Evolutionary conservation across 2,888 invertebrate species (phyloP), one percentile per base, ranked within the genome.

Genomic region (Pandemis cinnamomeana): DNA sequence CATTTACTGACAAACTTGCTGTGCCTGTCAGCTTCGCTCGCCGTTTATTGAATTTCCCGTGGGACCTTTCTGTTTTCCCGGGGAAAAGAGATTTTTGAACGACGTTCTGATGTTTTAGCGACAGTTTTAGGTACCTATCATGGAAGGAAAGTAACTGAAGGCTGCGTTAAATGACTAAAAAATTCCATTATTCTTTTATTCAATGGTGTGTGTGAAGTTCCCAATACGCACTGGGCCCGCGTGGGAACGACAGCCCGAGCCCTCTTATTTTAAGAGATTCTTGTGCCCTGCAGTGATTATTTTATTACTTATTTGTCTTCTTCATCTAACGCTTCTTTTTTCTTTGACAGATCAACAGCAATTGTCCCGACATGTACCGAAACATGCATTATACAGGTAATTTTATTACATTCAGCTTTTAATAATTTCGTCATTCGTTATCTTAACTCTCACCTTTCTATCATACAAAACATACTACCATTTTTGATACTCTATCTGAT

Each of bases 301-400:
- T 36, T 36, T 2, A 36, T 48, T 11, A 48, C 48, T 11, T 42
- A 41, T 61, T 61, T 7, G 36, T 61, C 1, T 58, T 61, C 1
- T 58, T 58, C 5, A 15, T 55, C 1, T 60, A 46, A 46, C 41
- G 55, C 15, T 15, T 15, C 8, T 46, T 58, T 71, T 70, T 64
- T 75, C 76, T 77, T 74, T 84, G 83, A 2, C 90, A 94, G 93
- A 88, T 89, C 10, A 87, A 92, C 5, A 93, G 87, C 89, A 96
- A 96, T 89, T 98, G 98, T 93, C 97, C 98, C 67, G 97, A 97
- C 81, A 98, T 98, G 98, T 96, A 97, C 87, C 96, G 96, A 91
- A 97, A 98, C 86, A 97, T 97, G 96, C 97, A 97, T 86, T 98
- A 98, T 88, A 97, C 96, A 95, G 97, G 97, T 97, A 95, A 89